Evolutionary conservation across 2,113 vertebrate genomes (phyloP).

Genomic region (Proterorhinus semilunaris): DNA sequence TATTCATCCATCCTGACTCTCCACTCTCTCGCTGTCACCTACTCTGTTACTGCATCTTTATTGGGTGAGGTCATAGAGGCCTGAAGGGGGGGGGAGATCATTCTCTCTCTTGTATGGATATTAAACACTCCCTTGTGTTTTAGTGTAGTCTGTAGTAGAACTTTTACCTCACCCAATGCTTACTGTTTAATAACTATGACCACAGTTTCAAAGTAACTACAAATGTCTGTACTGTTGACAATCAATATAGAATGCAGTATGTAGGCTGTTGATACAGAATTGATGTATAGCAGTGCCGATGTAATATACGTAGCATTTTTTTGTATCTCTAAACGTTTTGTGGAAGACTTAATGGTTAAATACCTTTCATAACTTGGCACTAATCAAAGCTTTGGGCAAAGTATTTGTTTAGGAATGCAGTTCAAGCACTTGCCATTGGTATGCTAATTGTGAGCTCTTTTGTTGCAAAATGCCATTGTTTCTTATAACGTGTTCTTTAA

Average conservation of each 20-base stretch:
- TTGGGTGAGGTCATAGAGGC: constrained; percentile 22
- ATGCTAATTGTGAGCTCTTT: neutral
- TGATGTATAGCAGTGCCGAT: too few species aligned
- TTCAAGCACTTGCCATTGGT: neutral
- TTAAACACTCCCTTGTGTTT: constrained; percentile 26
- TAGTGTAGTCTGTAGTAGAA: neutral
- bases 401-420: neutral
- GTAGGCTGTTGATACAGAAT: too few species aligned
- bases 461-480: neutral
- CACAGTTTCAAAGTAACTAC: neutral
- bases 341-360: neutral
- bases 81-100: constrained; percentile 3
- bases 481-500: too few species aligned
- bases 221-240: too few species aligned
- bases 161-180: neutral
- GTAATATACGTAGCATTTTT: too few species aligned
- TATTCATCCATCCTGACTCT: neutral
- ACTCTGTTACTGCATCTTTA: constrained; percentile 8
- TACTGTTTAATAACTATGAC: neutral
- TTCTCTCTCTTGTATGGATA: constrained; percentile 19
- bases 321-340: neutral
- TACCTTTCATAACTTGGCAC: neutral
- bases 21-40: constrained; percentile 13
- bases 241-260: too few species aligned
- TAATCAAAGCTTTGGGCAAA: neutral